A percentile compares a stretch with the other conserved stretches of the same genome.
phyloP scores from a whole-genome alignment of 2,113 vertebrate genomes.

The Hiodon alosoides region DNA sequence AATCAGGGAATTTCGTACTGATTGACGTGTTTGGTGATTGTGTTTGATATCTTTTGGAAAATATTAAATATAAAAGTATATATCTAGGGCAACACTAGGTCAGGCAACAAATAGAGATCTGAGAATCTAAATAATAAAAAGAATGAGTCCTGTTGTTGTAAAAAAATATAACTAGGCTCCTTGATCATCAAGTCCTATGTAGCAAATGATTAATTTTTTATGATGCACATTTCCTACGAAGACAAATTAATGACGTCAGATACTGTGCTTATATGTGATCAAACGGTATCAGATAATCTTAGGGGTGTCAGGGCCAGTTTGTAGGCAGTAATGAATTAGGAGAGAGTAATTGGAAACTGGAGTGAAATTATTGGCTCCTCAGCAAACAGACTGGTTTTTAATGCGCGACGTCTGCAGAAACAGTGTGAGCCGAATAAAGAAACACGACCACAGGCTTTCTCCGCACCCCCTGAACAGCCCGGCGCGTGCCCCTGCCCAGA shows the following conservation, averaged over 20 bases:
- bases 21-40: too few relatives aligned
- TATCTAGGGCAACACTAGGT: background rate
- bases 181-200: background rate
- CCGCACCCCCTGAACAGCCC: too few relatives aligned
- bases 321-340: background rate
- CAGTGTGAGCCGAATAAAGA: background rate
- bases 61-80: background rate
- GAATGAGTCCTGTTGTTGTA: background rate
- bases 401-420: background rate
- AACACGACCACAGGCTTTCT: background rate
- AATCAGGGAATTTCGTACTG: too few relatives aligned
- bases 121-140: background rate
- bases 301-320: background rate
- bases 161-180: background rate
- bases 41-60: too few relatives aligned
- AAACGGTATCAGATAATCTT: background rate
- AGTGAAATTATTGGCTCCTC: constrained; percentile 17
- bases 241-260: background rate
- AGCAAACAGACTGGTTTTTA: background rate
- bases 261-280: background rate
- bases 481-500: too few relatives aligned
- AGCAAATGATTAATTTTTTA: background rate
- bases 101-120: background rate
- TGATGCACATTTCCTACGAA: background rate
- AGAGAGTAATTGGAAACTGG: constrained; percentile 18